Base-by-base conservation (phyloP, 2,113 vertebrate genomes). In the Tapirus terrestris region DNA sequence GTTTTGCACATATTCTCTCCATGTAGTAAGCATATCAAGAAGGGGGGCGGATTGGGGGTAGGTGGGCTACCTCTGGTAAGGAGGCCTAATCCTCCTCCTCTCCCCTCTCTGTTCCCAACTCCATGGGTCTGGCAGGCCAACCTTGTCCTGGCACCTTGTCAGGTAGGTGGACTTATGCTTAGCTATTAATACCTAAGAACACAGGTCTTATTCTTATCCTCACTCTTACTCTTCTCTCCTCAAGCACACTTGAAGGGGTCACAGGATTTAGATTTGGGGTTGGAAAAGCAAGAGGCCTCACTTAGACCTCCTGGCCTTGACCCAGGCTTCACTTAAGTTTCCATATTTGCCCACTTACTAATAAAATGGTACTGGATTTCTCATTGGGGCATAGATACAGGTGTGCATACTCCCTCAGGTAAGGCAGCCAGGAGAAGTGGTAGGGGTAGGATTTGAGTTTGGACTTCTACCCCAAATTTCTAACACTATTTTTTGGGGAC, bases 391-490 rank as follows among this genome's bases (percentile, higher is more conserved):
- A 61, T 48, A 77, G 33, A 68, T 43, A 68, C 6, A 53, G 25
- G 13, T 76, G 7, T 83, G 58, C 29, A 1, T 75, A 7, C 29
- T 93, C 12, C n/a, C 25, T 67, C 48, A 61, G 17, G 53, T 60
- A 67, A 73, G n/a, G 27, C 5, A 23, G 17, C 48, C 60, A 45
- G 61, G 21, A 75, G 61, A 89, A 84, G 9, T 33, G 29, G 27
- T 27, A 0, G 21, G 23, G 6, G 13, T 56, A 83, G 56, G 51
- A 58, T 56, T 80, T 76, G 56, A 56, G 33, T 94, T 89, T 91
- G 72, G 65, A 96, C 90, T 77, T 95, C 70, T 80, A 95, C 20
- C 53, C 17, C 29, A 87, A 92, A 82, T 88, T 92, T 94, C 31
- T 82, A 95, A 81, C 72, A 83, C 65, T 20, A 1, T 61, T 82